Percentiles rank a stretch among this genome's conserved stretches.
phyloP scores from a whole-genome alignment of 2,797 vertebrate genomes.

The Gephyroberyx darwinii region DNA sequence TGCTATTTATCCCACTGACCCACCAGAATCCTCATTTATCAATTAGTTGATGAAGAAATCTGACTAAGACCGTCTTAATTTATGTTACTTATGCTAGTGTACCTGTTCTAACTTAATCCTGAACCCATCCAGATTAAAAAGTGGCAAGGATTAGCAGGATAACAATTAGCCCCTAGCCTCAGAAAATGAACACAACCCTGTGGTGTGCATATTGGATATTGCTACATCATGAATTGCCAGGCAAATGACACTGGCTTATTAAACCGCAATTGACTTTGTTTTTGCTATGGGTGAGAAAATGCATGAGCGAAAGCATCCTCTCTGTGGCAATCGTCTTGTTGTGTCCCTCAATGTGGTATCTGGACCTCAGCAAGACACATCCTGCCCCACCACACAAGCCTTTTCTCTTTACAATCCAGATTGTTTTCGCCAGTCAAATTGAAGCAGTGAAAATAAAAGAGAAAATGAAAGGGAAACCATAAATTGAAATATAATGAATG shows the following conservation, averaged over 20 bases:
- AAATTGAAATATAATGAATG: constrained; percentile 71
- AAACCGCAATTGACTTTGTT: constrained; percentile 23
- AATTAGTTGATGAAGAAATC: not conserved
- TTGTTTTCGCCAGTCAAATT: constrained; percentile 59
- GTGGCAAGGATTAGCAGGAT: not conserved
- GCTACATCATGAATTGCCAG: constrained; percentile 4
- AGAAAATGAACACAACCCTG: not conserved
- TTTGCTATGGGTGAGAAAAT: constrained; percentile 80
- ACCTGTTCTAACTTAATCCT: not conserved
- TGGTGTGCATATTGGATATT: not conserved
- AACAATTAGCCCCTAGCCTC: constrained; percentile 1
- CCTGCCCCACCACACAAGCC: constrained; percentile 67
- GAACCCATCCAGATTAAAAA: constrained; percentile 1
- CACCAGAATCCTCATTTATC: no score
- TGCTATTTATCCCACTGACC: no score
- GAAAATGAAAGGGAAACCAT: constrained; percentile 71
- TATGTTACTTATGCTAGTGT: not conserved
- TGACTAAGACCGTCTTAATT: not conserved
- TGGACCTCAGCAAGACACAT: constrained; percentile 76
- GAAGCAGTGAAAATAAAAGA: constrained; percentile 3
- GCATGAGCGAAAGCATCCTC: constrained; percentile 72
- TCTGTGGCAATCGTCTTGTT: constrained; percentile 45
- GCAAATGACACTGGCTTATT: constrained; percentile 9
- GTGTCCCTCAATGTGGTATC: constrained; percentile 66
- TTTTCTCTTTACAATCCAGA: constrained; percentile 57